A percentile compares a stretch with the other conserved stretches of the same genome.
These are phyloP conservation scores for Ephestia elutella DNA, from an alignment of 1,140 invertebrate species.

Conservation along the genomic window DNA sequence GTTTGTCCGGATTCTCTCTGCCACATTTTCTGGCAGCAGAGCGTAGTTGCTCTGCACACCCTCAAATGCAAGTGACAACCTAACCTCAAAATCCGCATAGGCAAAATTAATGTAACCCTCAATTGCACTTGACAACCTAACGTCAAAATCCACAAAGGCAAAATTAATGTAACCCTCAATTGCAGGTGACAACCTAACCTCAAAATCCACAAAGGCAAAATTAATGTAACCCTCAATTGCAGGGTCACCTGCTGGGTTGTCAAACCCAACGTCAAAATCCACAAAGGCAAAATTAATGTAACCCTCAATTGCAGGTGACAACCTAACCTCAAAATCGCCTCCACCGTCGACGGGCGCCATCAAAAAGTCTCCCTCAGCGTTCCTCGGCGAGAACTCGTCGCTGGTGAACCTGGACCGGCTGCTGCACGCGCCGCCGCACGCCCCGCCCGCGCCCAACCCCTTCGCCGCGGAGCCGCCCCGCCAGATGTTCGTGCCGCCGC, in stretches of 20 bases:
- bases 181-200: conserved; percentile 35
- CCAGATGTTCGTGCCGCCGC: conserved; percentile 20
- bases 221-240: too few relatives aligned
- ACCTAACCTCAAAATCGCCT: conserved; percentile 25
- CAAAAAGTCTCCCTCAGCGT: conserved; percentile 92
- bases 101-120: too few relatives aligned
- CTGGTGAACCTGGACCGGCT: conserved; percentile 97
- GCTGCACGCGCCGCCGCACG: conserved; percentile 77
- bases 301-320: conserved; percentile 26
- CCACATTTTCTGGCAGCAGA: too few relatives aligned
- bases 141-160: too few relatives aligned
- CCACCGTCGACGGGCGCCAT: conserved; percentile 65
- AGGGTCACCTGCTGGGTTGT: too few relatives aligned
- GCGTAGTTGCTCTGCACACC: too few relatives aligned
- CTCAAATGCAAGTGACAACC: conserved; percentile 27
- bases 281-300: too few relatives aligned
- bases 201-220: too few relatives aligned
- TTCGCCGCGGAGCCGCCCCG: conserved; percentile 61
- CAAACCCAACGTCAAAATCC: too few relatives aligned
- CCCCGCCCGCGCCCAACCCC: conserved; percentile 59
- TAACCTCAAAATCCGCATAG: conserved; percentile 27
- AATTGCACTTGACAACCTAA: too few relatives aligned
- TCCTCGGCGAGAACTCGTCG: conserved; percentile 94
- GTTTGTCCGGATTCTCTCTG: too few relatives aligned
- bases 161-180: neutral